Evolutionary conservation across 2,797 vertebrate genomes (phyloP), one percentile per base, ranked within the genome.

Genomic region (Coranthus polyacanthus): DNA sequence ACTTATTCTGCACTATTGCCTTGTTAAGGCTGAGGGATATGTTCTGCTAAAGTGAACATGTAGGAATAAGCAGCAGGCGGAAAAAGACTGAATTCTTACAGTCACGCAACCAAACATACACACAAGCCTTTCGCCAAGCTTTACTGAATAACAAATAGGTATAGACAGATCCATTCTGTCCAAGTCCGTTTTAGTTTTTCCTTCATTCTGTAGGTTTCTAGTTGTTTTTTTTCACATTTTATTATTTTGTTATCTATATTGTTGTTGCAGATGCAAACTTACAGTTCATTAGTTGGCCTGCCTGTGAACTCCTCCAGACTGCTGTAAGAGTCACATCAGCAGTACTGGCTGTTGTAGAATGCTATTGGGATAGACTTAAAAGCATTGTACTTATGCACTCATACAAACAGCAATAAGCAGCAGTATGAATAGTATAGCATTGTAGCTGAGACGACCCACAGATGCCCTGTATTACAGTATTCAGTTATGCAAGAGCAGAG

Each of bases 381-480:
- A 47, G 52, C 66, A 56, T 20, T 16, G 12, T 26, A 50, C 20
- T 22, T 21, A 51, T 43, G 17, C 20, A 47, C 24, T 55, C 50
- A 64, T 29, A 67, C n/a, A 72, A 54, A 68, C 18, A 6, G 20
- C 24, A 57, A 61, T 68, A 66, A 64, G 26, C 80, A 82, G 67
- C 39, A 12, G 8, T 45, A 69, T 63, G 45, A 82, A 66, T 62
- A 32, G 38, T 64, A 49, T 65, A 54, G 24, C 45, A 46, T 66
- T 61, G 46, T 20, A 57, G 73, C 49, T 12, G 22, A 73, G 24
- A 52, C 49, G 78, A 82, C 78, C 78, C 24, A 17, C 47, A n/a
- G 29, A 76, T 78, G 84, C 56, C 69, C 82, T 65, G 77, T 58
- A 70, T 88, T 83, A 78, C 50, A 61, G 65, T 61, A 82, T 84